Conservation (phyloP, 1,140 invertebrate genomes). For the Tachypleus tridentatus region DNA sequence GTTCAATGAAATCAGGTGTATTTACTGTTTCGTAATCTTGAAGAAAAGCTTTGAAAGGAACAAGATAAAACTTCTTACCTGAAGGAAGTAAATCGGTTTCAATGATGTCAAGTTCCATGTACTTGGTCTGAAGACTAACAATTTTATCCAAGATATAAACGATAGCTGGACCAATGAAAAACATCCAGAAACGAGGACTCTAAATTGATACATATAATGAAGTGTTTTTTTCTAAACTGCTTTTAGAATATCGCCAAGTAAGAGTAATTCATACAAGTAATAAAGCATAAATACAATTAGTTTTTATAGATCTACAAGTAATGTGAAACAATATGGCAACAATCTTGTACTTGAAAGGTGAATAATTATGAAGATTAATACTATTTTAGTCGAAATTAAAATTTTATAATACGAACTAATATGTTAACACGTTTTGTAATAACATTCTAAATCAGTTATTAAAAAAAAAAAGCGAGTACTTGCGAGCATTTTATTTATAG, state of each 20-base stretch:
- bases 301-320: no score
- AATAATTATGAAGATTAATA: no score
- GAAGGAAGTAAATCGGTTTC: constrained; percentile 93
- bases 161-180: constrained; percentile 85
- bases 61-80: constrained; percentile 34
- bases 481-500: no score
- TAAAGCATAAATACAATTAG: not conserved
- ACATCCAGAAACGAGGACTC: constrained; percentile 77
- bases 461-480: constrained; percentile 3
- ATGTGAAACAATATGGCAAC: no score
- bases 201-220: constrained; percentile 24
- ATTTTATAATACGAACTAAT: no score
- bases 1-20: no score
- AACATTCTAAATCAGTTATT: not conserved
- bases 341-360: no score
- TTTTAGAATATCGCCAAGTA: not conserved
- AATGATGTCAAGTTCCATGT: constrained; percentile 86
- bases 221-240: not conserved
- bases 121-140: constrained; percentile 80
- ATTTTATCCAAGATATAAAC: constrained; percentile 85
- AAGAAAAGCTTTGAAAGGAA: constrained; percentile 1
- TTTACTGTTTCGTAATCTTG: no score
- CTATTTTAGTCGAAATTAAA: no score
- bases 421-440: not conserved
- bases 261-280: no score